A percentile compares a stretch with the other conserved stretches of the same genome.
Evolutionary conservation across 2,113 vertebrate species (phyloP).

Genomic region (Xenopus tropicalis): UCB_Xtro_10.0 CM004443.2:50175501-50176000

Average conservation of each 20-base stretch:
- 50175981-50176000: too few species aligned
- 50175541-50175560: slow-evolving; percentile 93
- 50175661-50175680: slow-evolving; percentile 97
- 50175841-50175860: too few species aligned
- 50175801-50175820: slow-evolving; percentile 96
- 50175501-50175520: slow-evolving; percentile 54
- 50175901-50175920: background rate
- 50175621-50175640: slow-evolving; percentile 86
- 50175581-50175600: slow-evolving; percentile 78
- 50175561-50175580: slow-evolving; percentile 70
- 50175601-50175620: slow-evolving; percentile 75
- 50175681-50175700: slow-evolving; percentile 88
- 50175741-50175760: slow-evolving; percentile 97
- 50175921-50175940: too few species aligned
- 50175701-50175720: slow-evolving; percentile 93
- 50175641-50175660: slow-evolving; percentile 98
- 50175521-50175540: slow-evolving; percentile 94
- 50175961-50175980: too few species aligned
- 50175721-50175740: slow-evolving; percentile 97
- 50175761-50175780: slow-evolving; percentile 91
- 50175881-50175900: too few species aligned
- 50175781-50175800: slow-evolving; percentile 89
- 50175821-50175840: background rate
- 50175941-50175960: too few species aligned
- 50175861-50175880: too few species aligned